A percentile compares a stretch with the other conserved stretches of the same genome.
phyloP scores from a whole-genome alignment of 1,140 invertebrate genomes.

The Drosophila serrata region DNA sequence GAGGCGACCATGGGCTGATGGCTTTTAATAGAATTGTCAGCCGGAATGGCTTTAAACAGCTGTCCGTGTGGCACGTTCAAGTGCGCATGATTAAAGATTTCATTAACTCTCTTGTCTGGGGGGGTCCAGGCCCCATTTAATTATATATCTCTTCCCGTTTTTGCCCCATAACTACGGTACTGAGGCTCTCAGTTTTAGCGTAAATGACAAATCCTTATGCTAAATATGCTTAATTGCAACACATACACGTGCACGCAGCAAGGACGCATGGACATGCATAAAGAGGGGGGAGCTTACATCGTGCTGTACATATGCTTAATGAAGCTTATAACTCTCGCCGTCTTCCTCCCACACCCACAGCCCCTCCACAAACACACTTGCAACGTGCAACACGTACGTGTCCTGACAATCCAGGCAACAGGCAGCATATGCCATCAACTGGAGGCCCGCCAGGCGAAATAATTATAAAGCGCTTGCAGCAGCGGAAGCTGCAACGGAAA shows the following conservation, averaged over 20 bases:
- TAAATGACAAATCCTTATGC: conserved; percentile 84
- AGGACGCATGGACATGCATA: conserved; percentile 18
- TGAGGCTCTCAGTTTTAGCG: conserved; percentile 55
- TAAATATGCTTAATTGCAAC: conserved; percentile 85
- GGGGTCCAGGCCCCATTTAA: conserved; percentile 66
- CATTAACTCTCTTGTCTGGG: conserved; percentile 70
- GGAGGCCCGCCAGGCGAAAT: conserved; percentile 81
- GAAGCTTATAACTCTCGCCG: conserved; percentile 83
- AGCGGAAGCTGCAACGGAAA: conserved; percentile 82
- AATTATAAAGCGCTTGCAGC: conserved; percentile 82
- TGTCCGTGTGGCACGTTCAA: not conserved
- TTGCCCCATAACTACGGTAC: conserved; percentile 12
- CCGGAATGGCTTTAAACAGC: conserved; percentile 10
- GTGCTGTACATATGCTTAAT: conserved; percentile 84
- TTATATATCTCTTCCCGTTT: conserved; percentile 61
- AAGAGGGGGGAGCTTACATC: conserved; percentile 67
- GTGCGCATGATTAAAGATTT: conserved; percentile 62
- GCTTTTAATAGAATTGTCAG: conserved; percentile 84
- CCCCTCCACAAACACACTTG: conserved; percentile 23
- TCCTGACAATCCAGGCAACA: conserved; percentile 80
- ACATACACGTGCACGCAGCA: conserved; percentile 13
- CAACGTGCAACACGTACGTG: conserved; percentile 76
- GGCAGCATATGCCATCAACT: conserved; percentile 81
- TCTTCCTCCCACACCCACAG: conserved; percentile 24
- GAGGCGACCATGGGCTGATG: conserved; percentile 57